Conservation (phyloP, 2,113 vertebrate species). For the Ceratotherium simum region DNA sequence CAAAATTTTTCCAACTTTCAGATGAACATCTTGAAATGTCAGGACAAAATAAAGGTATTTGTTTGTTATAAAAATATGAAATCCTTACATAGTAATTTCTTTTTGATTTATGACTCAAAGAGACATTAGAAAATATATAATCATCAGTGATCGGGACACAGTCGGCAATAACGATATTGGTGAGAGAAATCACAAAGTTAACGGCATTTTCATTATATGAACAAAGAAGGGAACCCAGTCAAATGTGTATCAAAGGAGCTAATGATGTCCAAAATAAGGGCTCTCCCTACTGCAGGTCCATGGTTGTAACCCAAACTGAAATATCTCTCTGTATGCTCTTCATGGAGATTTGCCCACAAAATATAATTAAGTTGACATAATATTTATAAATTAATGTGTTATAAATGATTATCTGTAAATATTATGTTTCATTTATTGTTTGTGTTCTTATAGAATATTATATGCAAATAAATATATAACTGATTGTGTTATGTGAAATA, state of each 20-base stretch:
- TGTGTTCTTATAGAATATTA: neutral
- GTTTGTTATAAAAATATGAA: neutral
- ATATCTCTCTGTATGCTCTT: neutral
- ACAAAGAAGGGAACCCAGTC: neutral
- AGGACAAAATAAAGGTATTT: neutral
- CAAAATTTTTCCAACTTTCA: neutral
- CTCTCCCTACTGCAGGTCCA: neutral
- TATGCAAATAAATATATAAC: neutral
- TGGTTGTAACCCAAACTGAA: neutral
- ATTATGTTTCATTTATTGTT: neutral
- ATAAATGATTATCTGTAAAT: neutral
- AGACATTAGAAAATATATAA: neutral
- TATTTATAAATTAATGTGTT: neutral
- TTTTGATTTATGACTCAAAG: neutral
- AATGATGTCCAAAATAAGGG: neutral
- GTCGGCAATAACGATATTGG: neutral
- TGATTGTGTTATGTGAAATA: neutral
- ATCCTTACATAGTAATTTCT: neutral
- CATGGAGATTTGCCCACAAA: neutral
- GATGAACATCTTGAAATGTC: neutral
- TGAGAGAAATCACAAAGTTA: neutral
- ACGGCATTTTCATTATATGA: neutral
- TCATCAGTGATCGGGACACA: neutral
- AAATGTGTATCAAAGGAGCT: neutral
- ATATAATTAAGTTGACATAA: neutral